Evolutionary conservation across 2,888 invertebrate species (phyloP).

Genomic region (Orthosia gothica): DNA sequence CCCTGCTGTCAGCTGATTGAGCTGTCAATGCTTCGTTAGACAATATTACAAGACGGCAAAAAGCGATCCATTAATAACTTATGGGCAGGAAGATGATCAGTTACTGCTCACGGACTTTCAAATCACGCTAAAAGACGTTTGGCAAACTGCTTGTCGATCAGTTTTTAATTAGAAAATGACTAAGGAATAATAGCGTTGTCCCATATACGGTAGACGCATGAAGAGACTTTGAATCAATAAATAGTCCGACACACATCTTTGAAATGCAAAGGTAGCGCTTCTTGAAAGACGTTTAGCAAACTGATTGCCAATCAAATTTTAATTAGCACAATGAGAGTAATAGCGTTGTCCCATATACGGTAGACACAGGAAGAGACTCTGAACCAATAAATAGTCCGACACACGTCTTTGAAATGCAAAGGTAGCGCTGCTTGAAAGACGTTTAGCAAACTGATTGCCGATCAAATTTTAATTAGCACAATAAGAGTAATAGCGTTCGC

Average conservation of each 20-base stretch:
- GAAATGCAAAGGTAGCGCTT: background rate
- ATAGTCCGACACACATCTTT: background rate
- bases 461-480: background rate
- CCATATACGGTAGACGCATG: slow-evolving; percentile 9
- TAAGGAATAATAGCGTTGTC: slow-evolving; percentile 5
- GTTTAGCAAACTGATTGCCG: background rate
- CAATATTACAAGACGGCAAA: background rate
- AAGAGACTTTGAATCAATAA: slow-evolving; percentile 10
- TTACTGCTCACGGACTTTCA: background rate
- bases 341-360: slow-evolving; percentile 6
- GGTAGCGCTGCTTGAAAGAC: too few species aligned
- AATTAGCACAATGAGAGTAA: slow-evolving; percentile 2
- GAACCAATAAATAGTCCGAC: background rate
- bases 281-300: background rate
- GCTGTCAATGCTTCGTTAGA: too few species aligned
- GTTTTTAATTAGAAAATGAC: background rate
- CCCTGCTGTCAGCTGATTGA: too few species aligned
- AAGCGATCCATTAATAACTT: background rate
- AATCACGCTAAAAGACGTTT: slow-evolving; percentile 1
- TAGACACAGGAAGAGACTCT: slow-evolving; percentile 13
- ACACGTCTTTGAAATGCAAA: background rate
- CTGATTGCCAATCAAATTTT: background rate
- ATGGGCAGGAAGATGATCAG: background rate
- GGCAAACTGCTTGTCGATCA: background rate
- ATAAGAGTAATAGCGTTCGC: slow-evolving; percentile 1